Conservation (phyloP, 1,140 invertebrate species). For the Danaus melanippus region DNA sequence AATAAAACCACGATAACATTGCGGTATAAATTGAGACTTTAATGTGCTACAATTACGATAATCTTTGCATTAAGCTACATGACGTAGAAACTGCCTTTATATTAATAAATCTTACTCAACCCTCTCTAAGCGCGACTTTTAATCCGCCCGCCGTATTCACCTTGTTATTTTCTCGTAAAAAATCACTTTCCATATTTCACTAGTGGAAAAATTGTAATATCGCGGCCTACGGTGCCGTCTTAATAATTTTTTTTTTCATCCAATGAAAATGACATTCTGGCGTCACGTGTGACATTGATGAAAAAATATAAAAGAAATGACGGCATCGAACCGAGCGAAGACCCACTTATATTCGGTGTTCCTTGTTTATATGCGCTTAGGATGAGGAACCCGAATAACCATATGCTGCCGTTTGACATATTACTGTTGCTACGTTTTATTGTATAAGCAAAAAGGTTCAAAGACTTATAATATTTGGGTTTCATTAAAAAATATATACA, state of each 20-base stretch:
- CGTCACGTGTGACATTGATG: slow-evolving; percentile 71
- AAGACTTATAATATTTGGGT: background rate
- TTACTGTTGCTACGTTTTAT: slow-evolving; percentile 7
- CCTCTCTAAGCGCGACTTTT: slow-evolving; percentile 44
- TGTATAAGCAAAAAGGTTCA: slow-evolving; percentile 2
- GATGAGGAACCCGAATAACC: slow-evolving; percentile 11
- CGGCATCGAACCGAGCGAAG: slow-evolving; percentile 41
- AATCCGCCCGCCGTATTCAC: slow-evolving; percentile 53
- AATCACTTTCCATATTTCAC: slow-evolving; percentile 71
- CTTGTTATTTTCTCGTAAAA: slow-evolving; percentile 70
- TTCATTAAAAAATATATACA: background rate
- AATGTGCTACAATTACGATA: slow-evolving; percentile 3
- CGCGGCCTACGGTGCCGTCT: slow-evolving; percentile 46
- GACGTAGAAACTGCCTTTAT: slow-evolving; percentile 13
- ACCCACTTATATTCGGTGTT: slow-evolving; percentile 29
- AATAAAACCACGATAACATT: background rate
- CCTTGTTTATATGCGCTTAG: slow-evolving; percentile 26
- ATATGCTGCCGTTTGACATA: slow-evolving; percentile 16
- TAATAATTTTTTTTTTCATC: slow-evolving; percentile 70
- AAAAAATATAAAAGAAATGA: slow-evolving; percentile 71
- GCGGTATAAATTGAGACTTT: slow-evolving; percentile 3
- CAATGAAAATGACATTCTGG: slow-evolving; percentile 68
- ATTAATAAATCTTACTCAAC: slow-evolving; percentile 34
- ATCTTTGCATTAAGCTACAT: slow-evolving; percentile 10
- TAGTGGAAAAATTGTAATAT: slow-evolving; percentile 69